A percentile compares a stretch with the other conserved stretches of the same genome.
Evolutionary conservation across 2,113 vertebrate genomes (phyloP).

Genomic region (Dolichotis patagonum): DNA sequence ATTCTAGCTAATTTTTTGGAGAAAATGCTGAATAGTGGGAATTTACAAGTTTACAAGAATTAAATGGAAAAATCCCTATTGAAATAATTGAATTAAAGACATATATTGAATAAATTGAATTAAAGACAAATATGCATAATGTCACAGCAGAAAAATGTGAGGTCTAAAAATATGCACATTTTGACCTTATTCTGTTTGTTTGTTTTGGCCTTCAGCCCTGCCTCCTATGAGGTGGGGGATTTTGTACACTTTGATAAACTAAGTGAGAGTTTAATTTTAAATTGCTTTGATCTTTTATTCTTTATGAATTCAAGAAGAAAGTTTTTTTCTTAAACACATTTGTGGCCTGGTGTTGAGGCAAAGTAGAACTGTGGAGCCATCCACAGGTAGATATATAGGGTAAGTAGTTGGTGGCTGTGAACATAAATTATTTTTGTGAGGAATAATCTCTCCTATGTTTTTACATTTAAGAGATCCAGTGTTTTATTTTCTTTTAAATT

Average conservation of each 20-base stretch:
- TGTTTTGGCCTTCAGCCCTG: conserved; percentile 5
- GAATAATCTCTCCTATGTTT: not conserved
- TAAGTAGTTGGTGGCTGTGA: not conserved
- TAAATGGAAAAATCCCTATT: conserved; percentile 64
- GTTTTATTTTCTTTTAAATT: conserved; percentile 32
- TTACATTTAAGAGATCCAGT: not conserved
- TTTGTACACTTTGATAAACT: not conserved
- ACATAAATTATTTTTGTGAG: not conserved
- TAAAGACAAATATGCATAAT: conserved; percentile 52
- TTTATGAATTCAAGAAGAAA: not conserved
- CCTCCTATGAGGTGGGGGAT: not conserved
- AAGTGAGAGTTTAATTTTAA: not conserved
- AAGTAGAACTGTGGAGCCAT: not conserved
- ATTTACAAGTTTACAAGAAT: conserved; percentile 72
- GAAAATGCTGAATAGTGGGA: conserved; percentile 59
- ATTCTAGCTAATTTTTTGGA: conserved; percentile 59
- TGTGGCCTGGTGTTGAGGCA: not conserved
- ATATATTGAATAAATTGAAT: conserved; percentile 60
- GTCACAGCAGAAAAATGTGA: not conserved
- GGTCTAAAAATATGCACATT: conserved; percentile 7
- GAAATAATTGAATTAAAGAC: conserved; percentile 64
- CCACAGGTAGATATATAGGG: not conserved
- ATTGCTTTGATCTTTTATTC: conserved; percentile 11
- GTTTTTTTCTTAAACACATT: not conserved
- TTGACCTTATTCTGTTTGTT: conserved; percentile 41